Conservation (phyloP, 2,113 vertebrate species). For the cattle (Bos taurus) region ARS-UCD2.0 NC_037331.1:79555001-79555500, state of each 20-base stretch:
- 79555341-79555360: slow-evolving; percentile 50
- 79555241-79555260: not conserved
- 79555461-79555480: slow-evolving; percentile 38
- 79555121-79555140: not conserved
- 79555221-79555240: slow-evolving; percentile 40
- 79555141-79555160: slow-evolving; percentile 19
- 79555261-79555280: not conserved
- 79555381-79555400: not conserved
- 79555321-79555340: not conserved
- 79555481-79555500: slow-evolving; percentile 47
- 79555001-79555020: slow-evolving; percentile 63
- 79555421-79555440: slow-evolving; percentile 16
- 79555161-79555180: slow-evolving; percentile 49
- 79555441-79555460: slow-evolving; percentile 20
- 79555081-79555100: slow-evolving; percentile 73
- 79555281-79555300: not conserved
- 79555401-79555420: slow-evolving; percentile 55
- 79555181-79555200: slow-evolving; percentile 54
- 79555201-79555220: not conserved
- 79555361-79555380: slow-evolving; percentile 36
- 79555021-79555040: slow-evolving; percentile 61
- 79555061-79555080: slow-evolving; percentile 66
- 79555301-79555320: not conserved
- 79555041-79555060: slow-evolving; percentile 70
- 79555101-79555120: slow-evolving; percentile 61